Percentiles rank a stretch among this genome's conserved stretches.
phyloP scores from a whole-genome alignment of 2,797 vertebrate species.

The Heterohyrax brucei region DNA sequence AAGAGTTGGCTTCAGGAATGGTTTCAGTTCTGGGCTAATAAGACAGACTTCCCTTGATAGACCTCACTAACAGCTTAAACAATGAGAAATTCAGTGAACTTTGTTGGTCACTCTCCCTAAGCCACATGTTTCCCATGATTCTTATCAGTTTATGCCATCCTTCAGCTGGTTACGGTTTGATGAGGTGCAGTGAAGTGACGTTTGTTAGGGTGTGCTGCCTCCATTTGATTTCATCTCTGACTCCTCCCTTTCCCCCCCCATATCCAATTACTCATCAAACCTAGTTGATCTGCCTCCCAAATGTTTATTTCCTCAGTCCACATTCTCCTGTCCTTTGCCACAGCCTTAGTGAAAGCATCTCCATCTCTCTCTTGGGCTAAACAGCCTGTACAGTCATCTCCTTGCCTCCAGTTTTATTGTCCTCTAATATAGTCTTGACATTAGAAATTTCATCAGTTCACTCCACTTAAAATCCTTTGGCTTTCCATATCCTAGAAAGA shows the following conservation, averaged over 20 bases:
- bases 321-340: not conserved
- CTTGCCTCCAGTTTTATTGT: not conserved
- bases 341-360: not conserved
- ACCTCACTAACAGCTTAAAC: not conserved
- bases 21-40: too few species aligned
- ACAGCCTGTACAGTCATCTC: not conserved
- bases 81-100: not conserved
- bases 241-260: not conserved
- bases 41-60: not conserved
- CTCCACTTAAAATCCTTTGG: not conserved
- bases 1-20: too few species aligned
- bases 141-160: not conserved
- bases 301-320: not conserved
- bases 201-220: not conserved
- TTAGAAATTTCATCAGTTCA: not conserved
- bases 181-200: not conserved
- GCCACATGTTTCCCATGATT: not conserved
- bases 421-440: not conserved
- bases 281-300: not conserved
- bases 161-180: not conserved
- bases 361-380: not conserved
- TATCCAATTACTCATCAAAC: not conserved
- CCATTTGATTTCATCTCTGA: slow-evolving; percentile 8
- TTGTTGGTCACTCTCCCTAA: not conserved
- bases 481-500: slow-evolving; percentile 10